phyloP scores from a whole-genome alignment of 1,140 invertebrate species.

The Chelonus insularis region DNA sequence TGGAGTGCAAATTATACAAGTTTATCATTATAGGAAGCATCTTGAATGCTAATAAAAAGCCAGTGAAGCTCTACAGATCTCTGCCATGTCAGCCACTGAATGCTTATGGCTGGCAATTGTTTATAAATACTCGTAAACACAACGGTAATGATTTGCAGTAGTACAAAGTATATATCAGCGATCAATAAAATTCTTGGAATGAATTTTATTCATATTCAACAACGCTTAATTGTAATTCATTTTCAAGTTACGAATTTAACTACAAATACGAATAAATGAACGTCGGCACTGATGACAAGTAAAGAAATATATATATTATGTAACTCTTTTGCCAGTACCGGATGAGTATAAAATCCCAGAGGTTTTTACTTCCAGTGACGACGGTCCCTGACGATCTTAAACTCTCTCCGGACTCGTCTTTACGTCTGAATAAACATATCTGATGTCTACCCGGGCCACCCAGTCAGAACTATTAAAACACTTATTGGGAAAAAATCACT shows the following conservation, averaged over 20 bases:
- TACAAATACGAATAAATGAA: no score
- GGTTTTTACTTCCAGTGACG: conserved; percentile 38
- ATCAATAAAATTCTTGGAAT: conserved; percentile 19
- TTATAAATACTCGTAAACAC: conserved; percentile 58
- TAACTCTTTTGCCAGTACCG: conserved; percentile 52
- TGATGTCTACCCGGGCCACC: conserved; percentile 52
- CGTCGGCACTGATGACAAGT: conserved; percentile 16
- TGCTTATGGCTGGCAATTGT: conserved; percentile 53
- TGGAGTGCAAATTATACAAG: neutral
- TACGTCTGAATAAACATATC: conserved; percentile 59
- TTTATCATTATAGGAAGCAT: neutral
- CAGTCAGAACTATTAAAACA: conserved; percentile 53
- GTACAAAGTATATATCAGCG: conserved; percentile 26
- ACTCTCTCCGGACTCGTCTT: conserved; percentile 45
- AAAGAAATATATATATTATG: conserved; percentile 35
- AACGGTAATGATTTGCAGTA: conserved; percentile 60
- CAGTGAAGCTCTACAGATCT: conserved; percentile 47
- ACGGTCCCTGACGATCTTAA: conserved; percentile 29
- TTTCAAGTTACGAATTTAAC: no score
- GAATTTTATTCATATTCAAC: neutral
- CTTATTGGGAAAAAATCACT: conserved; percentile 52
- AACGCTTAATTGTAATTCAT: no score
- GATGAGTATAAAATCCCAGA: conserved; percentile 49
- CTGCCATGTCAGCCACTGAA: conserved; percentile 40
- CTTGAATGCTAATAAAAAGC: conserved; percentile 40